Conservation (phyloP, 2,113 vertebrate genomes). For the Toxotes jaculatrix region DNA sequence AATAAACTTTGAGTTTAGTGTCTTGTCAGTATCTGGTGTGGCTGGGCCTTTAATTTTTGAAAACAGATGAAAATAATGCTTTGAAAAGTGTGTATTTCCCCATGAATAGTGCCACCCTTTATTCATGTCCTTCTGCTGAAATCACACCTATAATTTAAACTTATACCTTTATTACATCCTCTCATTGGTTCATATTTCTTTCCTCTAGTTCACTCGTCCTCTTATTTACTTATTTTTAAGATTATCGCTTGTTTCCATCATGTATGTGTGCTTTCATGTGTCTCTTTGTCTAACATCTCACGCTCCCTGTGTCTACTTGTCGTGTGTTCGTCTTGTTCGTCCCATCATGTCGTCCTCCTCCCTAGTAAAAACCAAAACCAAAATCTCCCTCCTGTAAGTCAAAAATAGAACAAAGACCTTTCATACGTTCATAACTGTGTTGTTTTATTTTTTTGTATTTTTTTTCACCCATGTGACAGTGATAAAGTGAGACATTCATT, state of each 20-base stretch:
- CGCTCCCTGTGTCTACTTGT: constrained; percentile 43
- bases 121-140: constrained; percentile 16
- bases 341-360: constrained; percentile 55
- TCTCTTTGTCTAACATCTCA: constrained; percentile 66
- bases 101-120: neutral
- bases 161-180: neutral
- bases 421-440: constrained; percentile 18
- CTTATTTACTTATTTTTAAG: neutral
- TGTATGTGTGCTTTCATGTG: constrained; percentile 59
- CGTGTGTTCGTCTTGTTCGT: constrained; percentile 54
- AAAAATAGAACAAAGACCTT: constrained; percentile 25
- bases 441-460: constrained; percentile 7
- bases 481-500: neutral
- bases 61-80: neutral
- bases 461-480: constrained; percentile 25
- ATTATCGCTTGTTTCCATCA: constrained; percentile 22
- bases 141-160: neutral
- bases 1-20: neutral
- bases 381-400: constrained; percentile 73
- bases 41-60: neutral
- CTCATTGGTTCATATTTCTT: neutral
- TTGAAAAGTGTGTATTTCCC: constrained; percentile 19
- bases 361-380: constrained; percentile 69
- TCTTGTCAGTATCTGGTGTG: neutral
- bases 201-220: neutral